Conservation (phyloP, 2,113 vertebrate species). For the Silurus glanis region DNA sequence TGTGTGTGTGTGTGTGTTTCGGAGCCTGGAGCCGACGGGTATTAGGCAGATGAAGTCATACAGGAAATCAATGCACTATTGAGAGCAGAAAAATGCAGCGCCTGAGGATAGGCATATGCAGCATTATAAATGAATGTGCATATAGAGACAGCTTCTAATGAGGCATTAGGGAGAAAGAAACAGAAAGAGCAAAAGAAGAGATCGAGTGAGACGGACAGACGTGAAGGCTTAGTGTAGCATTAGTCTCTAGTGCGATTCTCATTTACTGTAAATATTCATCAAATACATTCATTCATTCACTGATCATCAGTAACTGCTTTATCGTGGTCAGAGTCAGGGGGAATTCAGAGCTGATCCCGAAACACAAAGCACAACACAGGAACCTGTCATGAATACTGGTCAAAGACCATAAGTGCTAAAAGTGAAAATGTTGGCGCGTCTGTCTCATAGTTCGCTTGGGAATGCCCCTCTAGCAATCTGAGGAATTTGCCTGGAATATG, state of each 20-base stretch:
- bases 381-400: not conserved
- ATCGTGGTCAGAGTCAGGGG: not conserved
- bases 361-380: not conserved
- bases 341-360: not conserved
- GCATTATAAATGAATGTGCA: slow-evolving; percentile 65
- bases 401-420: not conserved
- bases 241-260: not conserved
- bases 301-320: slow-evolving; percentile 11
- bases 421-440: not conserved
- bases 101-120: slow-evolving; percentile 63
- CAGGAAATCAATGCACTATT: slow-evolving; percentile 84
- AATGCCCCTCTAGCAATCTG: not conserved
- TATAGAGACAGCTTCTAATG: slow-evolving; percentile 66
- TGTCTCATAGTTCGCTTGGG: not conserved
- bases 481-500: not conserved
- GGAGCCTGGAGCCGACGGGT: slow-evolving; percentile 75
- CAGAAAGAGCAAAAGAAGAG: slow-evolving; percentile 20
- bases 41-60: slow-evolving; percentile 84
- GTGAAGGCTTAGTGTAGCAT: not conserved
- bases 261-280: slow-evolving; percentile 22
- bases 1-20: slow-evolving; percentile 74
- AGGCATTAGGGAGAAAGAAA: slow-evolving; percentile 47
- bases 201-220: not conserved
- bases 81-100: slow-evolving; percentile 66
- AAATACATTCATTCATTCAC: slow-evolving; percentile 9